These are phyloP conservation scores for Dryadula phaetusa DNA, from an alignment of 2,888 invertebrate species.

Conservation along the genomic window DNA sequence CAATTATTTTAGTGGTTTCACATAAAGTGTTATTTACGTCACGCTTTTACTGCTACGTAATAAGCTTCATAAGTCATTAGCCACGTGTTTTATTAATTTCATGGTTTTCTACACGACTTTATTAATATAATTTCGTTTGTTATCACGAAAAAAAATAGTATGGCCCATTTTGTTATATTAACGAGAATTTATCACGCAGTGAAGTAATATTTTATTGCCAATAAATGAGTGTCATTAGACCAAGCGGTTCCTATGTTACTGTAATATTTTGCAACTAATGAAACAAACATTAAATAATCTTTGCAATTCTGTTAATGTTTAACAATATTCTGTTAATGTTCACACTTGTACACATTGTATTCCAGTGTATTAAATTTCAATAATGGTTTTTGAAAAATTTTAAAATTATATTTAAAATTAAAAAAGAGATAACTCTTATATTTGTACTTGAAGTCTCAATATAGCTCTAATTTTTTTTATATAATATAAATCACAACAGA, in stretches of 20 bases:
- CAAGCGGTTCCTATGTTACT: background rate
- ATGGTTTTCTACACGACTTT: conserved; percentile 21
- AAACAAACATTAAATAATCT: conserved; percentile 22
- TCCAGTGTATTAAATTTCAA: too few relatives aligned
- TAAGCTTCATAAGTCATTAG: conserved; percentile 24
- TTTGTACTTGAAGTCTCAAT: background rate
- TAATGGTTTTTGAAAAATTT: too few relatives aligned
- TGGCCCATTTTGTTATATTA: conserved; percentile 1
- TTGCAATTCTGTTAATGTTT: background rate
- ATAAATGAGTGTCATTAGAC: conserved; percentile 14
- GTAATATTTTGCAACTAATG: conserved; percentile 16
- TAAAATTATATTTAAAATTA: too few relatives aligned
- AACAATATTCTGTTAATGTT: background rate
- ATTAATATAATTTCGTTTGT: conserved; percentile 15
- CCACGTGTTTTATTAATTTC: conserved; percentile 12
- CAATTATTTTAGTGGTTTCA: background rate
- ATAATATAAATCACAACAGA: too few relatives aligned
- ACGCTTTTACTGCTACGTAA: conserved; percentile 25
- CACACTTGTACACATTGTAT: background rate
- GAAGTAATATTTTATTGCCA: background rate
- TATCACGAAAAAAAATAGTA: background rate
- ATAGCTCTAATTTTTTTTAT: background rate
- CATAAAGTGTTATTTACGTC: conserved; percentile 2
- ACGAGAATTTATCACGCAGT: background rate
- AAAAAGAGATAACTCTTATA: background rate